phyloP scores from a whole-genome alignment of 2,888 invertebrate genomes.

The Heliconius cydno region DNA sequence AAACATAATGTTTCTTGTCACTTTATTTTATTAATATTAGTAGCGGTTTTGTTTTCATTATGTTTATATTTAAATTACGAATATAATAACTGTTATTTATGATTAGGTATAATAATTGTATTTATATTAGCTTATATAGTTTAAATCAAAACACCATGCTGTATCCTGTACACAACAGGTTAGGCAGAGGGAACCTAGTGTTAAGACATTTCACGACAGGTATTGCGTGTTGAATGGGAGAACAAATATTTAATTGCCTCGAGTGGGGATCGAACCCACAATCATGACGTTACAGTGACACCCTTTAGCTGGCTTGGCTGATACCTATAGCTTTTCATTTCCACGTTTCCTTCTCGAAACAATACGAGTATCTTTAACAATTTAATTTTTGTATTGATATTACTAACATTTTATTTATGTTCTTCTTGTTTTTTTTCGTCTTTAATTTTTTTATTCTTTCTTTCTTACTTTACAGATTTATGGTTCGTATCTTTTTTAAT shows the following conservation, averaged over 20 bases:
- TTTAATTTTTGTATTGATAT: not conserved
- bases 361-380: not conserved
- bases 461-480: no score
- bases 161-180: no score
- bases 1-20: not conserved
- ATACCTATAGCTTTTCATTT: not conserved
- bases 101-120: not conserved
- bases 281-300: no score
- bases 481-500: no score
- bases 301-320: not conserved
- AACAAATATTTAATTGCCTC: no score
- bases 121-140: not conserved
- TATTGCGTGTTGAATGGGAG: no score
- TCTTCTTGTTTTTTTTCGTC: no score
- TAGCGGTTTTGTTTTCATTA: not conserved
- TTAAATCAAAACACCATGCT: no score
- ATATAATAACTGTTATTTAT: not conserved
- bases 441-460: no score
- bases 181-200: no score
- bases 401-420: not conserved
- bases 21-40: slow-evolving; percentile 20
- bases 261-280: no score
- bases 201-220: no score
- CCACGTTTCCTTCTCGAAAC: not conserved
- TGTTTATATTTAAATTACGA: not conserved